A percentile compares a stretch with the other conserved stretches of the same genome.
phyloP scores from a whole-genome alignment of 2,888 invertebrate genomes.

The Mythimna lalbum region DNA sequence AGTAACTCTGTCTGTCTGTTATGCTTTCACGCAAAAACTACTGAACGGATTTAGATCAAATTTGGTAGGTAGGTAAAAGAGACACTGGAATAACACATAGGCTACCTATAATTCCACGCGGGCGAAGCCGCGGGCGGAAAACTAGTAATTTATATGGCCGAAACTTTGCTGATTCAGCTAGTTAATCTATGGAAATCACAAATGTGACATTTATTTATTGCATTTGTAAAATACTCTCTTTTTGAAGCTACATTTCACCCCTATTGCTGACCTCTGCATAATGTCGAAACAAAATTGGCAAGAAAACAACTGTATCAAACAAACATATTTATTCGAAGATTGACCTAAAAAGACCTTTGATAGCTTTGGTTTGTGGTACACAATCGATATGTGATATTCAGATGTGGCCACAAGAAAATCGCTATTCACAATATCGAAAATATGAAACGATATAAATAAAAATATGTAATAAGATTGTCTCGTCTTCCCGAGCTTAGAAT shows the following conservation, averaged over 20 bases:
- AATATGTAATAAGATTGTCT: background rate
- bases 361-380: conserved; percentile 31
- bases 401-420: conserved; percentile 49
- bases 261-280: conserved; percentile 15
- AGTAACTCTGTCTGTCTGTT: no score
- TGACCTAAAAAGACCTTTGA: conserved; percentile 50
- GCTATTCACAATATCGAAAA: conserved; percentile 10
- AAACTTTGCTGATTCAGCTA: no score
- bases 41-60: no score
- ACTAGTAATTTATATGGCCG: no score
- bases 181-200: conserved; percentile 5
- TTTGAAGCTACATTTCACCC: background rate
- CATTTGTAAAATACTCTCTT: conserved; percentile 4
- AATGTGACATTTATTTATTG: background rate
- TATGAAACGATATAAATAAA: conserved; percentile 29
- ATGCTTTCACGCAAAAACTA: no score
- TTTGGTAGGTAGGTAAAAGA: no score
- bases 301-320: conserved; percentile 33
- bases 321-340: conserved; percentile 51
- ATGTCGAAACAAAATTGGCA: conserved; percentile 48
- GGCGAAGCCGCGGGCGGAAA: no score
- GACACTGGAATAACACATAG: no score
- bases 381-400: conserved; percentile 49
- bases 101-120: no score
- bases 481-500: background rate